Base-by-base conservation (phyloP, 2,113 vertebrate species). In the Naja naja region DNA sequence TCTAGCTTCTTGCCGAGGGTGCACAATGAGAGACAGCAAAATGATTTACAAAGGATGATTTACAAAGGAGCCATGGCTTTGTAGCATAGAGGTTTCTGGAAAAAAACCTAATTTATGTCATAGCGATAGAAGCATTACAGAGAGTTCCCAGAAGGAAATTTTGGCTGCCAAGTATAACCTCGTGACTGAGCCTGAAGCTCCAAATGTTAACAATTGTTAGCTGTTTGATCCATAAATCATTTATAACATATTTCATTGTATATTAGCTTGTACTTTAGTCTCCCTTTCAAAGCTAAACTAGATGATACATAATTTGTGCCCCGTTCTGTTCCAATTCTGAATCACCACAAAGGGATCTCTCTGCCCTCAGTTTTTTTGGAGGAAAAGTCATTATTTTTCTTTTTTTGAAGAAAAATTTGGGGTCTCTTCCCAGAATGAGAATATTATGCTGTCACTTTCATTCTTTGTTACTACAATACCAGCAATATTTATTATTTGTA, bases 71-170 rank as follows among this genome's bases (percentile, higher is more conserved):
- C 39, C 7, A 9, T 27, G 54, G 81, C 91, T 94, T 94, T 22
- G 3, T 74, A 34, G 23, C 34, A 87, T 9, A 52, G 2, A 8
- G 1, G 49, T 1, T 0, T 88, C 0, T 0, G 94, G 91, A 39
- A 90, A 60, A 9, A 5, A n/a, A 18, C 2, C 0, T 0, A 0
- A 49, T 16, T 12, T 90, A 4, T 88, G 0, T 92, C 95, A 69
- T 3, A 81, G 0, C 2, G 18, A 74, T 39, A 69, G 12, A 81
- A 30, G n/a, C 34, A 53, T 88, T 69, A 54, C 54, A 23, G 39
- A 69, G 18, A 34, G 58, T 49, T 47, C n/a, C 39, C n/a, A 74
- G 5, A 90, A 69, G 60, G 23, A 89, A 53, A n/a, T 3, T 27
- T 22, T 47, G 43, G 12, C 60, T 90, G 89, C 49, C 64, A 85